phyloP scores from a whole-genome alignment of 2,888 invertebrate species.

The Mimachlamys varia region DNA sequence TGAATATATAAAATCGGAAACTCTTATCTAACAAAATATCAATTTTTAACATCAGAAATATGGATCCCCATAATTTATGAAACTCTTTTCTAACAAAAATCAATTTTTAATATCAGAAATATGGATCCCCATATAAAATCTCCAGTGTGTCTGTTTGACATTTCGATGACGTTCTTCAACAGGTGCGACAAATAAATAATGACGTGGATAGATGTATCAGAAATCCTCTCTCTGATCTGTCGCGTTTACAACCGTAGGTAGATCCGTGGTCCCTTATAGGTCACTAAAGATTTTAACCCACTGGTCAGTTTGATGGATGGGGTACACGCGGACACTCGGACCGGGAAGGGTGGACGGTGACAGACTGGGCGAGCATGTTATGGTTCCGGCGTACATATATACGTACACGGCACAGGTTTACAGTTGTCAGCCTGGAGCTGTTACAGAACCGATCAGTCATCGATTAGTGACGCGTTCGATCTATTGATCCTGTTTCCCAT shows the following conservation, averaged over 20 bases:
- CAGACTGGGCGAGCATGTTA: background rate
- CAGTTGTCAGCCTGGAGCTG: background rate
- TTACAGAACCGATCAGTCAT: constrained; percentile 5
- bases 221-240: background rate
- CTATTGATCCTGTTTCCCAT: background rate
- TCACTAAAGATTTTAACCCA: background rate
- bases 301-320: constrained; percentile 7
- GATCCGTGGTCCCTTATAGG: background rate
- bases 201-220: background rate
- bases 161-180: background rate
- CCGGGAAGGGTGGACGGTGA: constrained; percentile 13
- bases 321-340: constrained; percentile 24
- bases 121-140: background rate
- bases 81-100: too few species aligned
- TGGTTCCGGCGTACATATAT: constrained; percentile 14
- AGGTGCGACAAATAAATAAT: background rate
- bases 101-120: too few species aligned
- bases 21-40: too few species aligned
- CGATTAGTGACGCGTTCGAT: constrained; percentile 31
- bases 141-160: too few species aligned
- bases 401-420: background rate
- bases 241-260: background rate
- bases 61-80: too few species aligned
- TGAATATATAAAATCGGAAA: too few species aligned
- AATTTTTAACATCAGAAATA: too few species aligned